Evolutionary conservation across 2,888 invertebrate genomes (phyloP), one percentile per base, ranked within the genome.

Genomic region (Perizoma affinitatum): DNA sequence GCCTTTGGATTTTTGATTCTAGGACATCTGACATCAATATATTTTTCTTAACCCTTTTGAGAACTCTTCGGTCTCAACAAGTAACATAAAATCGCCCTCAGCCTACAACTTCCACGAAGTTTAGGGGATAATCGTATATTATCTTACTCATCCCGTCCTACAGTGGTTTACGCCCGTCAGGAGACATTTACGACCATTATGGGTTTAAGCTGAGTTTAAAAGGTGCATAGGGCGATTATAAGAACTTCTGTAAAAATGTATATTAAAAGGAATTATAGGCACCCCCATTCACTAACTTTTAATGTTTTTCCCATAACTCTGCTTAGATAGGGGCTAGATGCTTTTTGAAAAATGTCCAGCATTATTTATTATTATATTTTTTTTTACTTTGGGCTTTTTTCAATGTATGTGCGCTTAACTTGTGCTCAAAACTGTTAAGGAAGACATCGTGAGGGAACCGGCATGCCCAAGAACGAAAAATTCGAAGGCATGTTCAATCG

Each of bases 121-220:
- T 55, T 57, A 66, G 69, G 73, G 78, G 81, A 86, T 85, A 76
- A 83, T 73, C 82, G 79, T 87, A 85, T 86, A 84, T 87, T 79
- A 86, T 72, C 67, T 67, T 71, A 76, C 74, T 74, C 77, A 82
- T 82, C 77, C 80, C 72, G 67, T 66, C 69, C 65, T 64, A 67
- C 74, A 73, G 76, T 78, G 80, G 84, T 83, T 86, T 81, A 83
- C 79, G 80, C 76, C 74, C 83, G 86, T 82, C 88, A 70, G 60
- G 69, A 54, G 61, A 74, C 76, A 73, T 87, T 87, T 86, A 87
- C 83, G 73, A 55, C 52, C 47, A n/a, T 48, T 57, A 46, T 55
- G 49, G 58, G 33, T 47, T 54, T 65, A 68, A 66, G 66, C 61
- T 58, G 53, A 51, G 59, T 65, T 63, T 55, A 63, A 66, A 59